Conservation (phyloP, 2,797 vertebrate species). For the Sarcoramphus papa region DNA sequence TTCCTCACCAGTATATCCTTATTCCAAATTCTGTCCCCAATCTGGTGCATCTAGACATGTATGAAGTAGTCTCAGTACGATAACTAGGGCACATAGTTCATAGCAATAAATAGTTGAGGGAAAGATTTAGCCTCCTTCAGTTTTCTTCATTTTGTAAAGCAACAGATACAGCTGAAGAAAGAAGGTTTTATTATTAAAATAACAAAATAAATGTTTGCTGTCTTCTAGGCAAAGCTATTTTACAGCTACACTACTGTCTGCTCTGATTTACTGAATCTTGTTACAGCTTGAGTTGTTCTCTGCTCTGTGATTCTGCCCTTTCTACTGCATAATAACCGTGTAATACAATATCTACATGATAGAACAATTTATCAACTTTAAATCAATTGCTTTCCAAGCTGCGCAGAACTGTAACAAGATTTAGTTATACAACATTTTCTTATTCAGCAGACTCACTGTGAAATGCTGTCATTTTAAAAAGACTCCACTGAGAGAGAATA, state of each 20-base stretch:
- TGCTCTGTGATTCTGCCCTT: constrained; percentile 10
- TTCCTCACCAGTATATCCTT: background rate
- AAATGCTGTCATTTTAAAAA: background rate
- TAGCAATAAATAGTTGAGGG: background rate
- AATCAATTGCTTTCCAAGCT: constrained; percentile 30
- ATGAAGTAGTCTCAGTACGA: background rate
- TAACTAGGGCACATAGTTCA: background rate
- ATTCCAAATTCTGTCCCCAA: background rate
- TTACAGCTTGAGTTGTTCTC: constrained; percentile 1
- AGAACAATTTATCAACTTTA: background rate
- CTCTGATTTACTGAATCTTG: background rate
- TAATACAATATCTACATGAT: constrained; percentile 5
- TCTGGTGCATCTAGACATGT: background rate
- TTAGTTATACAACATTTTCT: background rate
- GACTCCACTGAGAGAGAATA: background rate
- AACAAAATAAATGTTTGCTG: background rate
- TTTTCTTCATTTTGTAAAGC: background rate
- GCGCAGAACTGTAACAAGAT: background rate
- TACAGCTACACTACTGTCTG: background rate
- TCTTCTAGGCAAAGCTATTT: background rate
- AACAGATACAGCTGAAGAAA: background rate
- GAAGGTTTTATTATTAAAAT: background rate
- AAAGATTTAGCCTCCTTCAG: background rate
- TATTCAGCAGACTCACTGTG: background rate
- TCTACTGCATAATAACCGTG: background rate